Evolutionary conservation across 64 coral and sea anemone species (phyloP).

Genomic region (Montipora cactus): DNA sequence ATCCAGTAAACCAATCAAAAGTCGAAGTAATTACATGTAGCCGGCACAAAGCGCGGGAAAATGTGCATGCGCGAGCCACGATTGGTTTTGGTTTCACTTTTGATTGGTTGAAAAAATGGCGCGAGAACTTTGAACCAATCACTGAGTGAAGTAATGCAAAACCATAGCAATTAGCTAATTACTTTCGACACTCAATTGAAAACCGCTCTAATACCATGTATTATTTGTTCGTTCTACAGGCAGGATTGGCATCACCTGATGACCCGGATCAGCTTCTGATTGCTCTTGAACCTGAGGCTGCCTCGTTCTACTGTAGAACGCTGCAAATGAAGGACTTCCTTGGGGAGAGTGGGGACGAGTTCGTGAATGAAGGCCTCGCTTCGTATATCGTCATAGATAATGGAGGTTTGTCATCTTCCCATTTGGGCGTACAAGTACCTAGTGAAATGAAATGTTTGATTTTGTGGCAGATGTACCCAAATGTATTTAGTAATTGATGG

Average conservation of each 20-base stretch:
- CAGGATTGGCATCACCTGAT: constrained; percentile 61
- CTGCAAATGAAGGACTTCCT: constrained; percentile 84
- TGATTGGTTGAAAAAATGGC: too few relatives aligned
- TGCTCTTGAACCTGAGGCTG: constrained; percentile 82
- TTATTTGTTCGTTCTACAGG: constrained; percentile 30
- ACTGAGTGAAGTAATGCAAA: too few relatives aligned
- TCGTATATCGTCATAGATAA: constrained; percentile 81
- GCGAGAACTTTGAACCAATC: too few relatives aligned
- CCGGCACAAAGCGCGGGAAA: too few relatives aligned
- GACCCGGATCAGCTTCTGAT: constrained; percentile 70
- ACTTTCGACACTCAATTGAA: neutral
- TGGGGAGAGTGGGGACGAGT: constrained; percentile 72
- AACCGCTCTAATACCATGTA: neutral
- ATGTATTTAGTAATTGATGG: too few relatives aligned
- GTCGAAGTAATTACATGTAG: too few relatives aligned
- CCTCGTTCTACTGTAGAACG: constrained; percentile 78
- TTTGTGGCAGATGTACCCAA: too few relatives aligned
- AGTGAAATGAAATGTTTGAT: neutral
- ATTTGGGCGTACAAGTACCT: too few relatives aligned
- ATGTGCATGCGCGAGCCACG: too few relatives aligned
- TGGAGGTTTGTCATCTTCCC: constrained; percentile 36
- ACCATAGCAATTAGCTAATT: too few relatives aligned
- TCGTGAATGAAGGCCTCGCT: constrained; percentile 54
- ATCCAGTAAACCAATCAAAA: too few relatives aligned
- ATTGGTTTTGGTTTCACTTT: too few relatives aligned